Evolutionary conservation across 2,888 invertebrate genomes (phyloP), one percentile per base, ranked within the genome.

Genomic region (Parnassius smintheus): DNA sequence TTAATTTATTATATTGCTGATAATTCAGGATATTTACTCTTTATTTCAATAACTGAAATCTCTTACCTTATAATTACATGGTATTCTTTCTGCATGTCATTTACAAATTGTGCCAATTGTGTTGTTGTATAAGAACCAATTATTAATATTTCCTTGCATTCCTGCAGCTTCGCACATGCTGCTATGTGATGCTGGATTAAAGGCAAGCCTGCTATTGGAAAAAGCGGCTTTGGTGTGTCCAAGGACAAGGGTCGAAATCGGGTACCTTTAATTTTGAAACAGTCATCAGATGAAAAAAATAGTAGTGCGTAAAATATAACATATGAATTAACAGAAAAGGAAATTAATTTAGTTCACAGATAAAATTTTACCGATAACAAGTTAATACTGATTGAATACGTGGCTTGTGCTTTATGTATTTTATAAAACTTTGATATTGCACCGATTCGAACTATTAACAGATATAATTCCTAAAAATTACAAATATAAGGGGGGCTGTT

Each of bases 181-280:
- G 98, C 98, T 59, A 99, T 98, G 78, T 99, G 98, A 81, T 99
- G 99, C 80, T 99, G 98, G 65, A 99, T 97, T 66, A 99, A 93
- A 0, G 99, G 99, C 50, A 97, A 90, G 0, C 99, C 99, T 58
- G 98, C 99, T 12, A 99, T 96, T 0, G 99, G 99, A 85, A 99
- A 99, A 13, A 99, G 84, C 0, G 99, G 99, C 84, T 99, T 99
- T 0, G 99, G 99, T n/a, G 97, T 95, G 81, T 99, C 99, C 65
- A 99, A 89, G 0, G 99, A 99, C 2, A 99, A 91, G 0, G 99
- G 99, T 0, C 99, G 95, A 86, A 99, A 99, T 61, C 99, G 93
- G 9, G 99, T 99, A 1, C 99, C 99, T 98, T 82, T 49, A 79
- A 60, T 13, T 42, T 44, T 11, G 44, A 44, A 11, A 2, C 7